Evolutionary conservation across 2,888 invertebrate genomes (phyloP), one percentile per base, ranked within the genome.

Genomic region (Gerris lacustris): DNA sequence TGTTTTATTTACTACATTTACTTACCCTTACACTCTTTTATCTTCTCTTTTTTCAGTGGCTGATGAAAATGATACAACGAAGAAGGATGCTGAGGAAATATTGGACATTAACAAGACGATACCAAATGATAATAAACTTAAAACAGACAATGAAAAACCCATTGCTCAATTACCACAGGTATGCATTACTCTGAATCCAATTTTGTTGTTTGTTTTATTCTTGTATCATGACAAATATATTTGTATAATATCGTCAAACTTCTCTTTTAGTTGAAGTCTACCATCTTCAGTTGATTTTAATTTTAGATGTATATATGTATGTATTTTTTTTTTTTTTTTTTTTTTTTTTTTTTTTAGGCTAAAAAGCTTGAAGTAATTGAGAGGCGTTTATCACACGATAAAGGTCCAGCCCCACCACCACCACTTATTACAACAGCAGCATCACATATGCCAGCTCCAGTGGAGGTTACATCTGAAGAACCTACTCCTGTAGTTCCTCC

Each of bases 361-460:
- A 91, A 90, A 81, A 90, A 89, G 79, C 79, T 80, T 67, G 84
- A 84, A 73, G 81, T 81, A 68, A 80, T 78, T 68, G 84, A 84
- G 76, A 82, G 85, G 72, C 82, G 84, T 78, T 79, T 82, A 71
- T 84, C 85, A 17, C 81, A 83, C 64, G 91, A 91, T 78, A 92
- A 92, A 80, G 92, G 92, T 73, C 91, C 90, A 72, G 92, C 90
- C 66, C 92, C 90, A 11, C 86, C 86, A 71, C 91, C 91, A 44
- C 86, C 86, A 44, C 77, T 79, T 31, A 77, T 79, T 66, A 73
- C 31, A n/a, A 17, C 64, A 9, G 18, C 64, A 7, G n/a, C 18
- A 64, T 9, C 55, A 11, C 55, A 55, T 11, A 55, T 31, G 31
- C 31, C 31, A 31, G 31, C 31, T 31, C 31, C 31, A 31, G 31